These are phyloP conservation scores for Pogonocichla stellata DNA, from an alignment of 2,113 vertebrate genomes.

Conservation along the genomic window DNA sequence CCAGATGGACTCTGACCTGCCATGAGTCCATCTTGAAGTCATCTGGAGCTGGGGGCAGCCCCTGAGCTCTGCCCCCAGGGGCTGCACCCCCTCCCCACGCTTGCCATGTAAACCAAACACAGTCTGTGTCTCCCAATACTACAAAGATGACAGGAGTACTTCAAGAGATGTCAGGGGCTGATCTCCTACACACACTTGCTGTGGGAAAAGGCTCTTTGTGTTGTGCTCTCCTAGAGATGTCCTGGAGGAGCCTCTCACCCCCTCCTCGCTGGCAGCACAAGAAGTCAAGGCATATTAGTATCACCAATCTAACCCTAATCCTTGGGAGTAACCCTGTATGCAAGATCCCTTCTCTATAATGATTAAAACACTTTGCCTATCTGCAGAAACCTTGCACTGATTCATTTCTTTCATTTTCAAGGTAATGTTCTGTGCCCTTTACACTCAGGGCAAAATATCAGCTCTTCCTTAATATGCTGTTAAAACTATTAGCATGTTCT, in stretches of 20 bases:
- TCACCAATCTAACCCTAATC: neutral
- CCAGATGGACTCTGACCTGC: too few relatives aligned
- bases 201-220: neutral
- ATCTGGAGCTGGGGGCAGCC: neutral
- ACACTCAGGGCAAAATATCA: neutral
- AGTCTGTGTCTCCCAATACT: neutral
- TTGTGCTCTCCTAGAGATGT: neutral
- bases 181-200: neutral
- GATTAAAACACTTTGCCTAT: neutral
- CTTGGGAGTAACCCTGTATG: neutral
- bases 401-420: neutral
- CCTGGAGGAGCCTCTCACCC: neutral
- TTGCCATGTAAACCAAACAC: neutral
- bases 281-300: neutral
- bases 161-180: neutral
- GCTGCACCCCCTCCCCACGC: rapidly evolving
- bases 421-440: neutral
- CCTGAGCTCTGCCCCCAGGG: neutral
- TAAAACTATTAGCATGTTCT: neutral
- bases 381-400: neutral
- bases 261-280: neutral
- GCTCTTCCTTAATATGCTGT: neutral
- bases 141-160: neutral
- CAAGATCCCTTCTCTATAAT: neutral
- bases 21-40: neutral